Conservation (phyloP, 2,797 vertebrate species). For the Neopelma chrysocephalum region DNA sequence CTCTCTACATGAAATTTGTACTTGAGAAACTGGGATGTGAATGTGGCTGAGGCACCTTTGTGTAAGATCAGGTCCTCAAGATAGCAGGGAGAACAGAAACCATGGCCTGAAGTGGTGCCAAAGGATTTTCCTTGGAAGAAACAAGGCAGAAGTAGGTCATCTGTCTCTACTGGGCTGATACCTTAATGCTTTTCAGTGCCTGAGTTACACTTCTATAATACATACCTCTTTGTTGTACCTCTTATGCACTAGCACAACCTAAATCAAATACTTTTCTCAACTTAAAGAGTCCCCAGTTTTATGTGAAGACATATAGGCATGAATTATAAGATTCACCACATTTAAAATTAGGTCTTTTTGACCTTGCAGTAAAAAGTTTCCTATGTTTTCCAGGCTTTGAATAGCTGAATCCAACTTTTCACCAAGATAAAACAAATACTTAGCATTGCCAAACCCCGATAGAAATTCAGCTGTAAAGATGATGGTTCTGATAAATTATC, state of each 20-base stretch:
- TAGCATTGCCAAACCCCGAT: neutral
- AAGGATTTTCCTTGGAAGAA: constrained; percentile 10
- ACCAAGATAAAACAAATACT: neutral
- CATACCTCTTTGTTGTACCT: neutral
- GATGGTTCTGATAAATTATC: neutral
- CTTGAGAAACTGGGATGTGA: neutral
- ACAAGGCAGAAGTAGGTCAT: constrained; percentile 35
- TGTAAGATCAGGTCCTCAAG: neutral
- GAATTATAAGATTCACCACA: neutral
- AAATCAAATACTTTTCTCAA: neutral
- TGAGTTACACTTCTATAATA: neutral
- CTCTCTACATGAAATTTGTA: neutral
- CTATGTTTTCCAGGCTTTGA: neutral
- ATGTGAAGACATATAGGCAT: neutral
- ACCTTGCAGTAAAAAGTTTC: neutral
- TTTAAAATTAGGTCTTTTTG: neutral
- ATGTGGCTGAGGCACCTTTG: neutral
- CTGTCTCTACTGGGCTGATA: neutral
- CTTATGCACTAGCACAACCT: neutral
- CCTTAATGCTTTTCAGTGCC: neutral
- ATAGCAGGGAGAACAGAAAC: neutral
- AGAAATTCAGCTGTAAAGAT: neutral
- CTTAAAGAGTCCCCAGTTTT: neutral
- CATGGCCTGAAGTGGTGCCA: neutral
- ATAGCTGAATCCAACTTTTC: neutral